Base-by-base conservation (phyloP, 2,888 invertebrate genomes). In the Lasioglossum malachurum region DNA sequence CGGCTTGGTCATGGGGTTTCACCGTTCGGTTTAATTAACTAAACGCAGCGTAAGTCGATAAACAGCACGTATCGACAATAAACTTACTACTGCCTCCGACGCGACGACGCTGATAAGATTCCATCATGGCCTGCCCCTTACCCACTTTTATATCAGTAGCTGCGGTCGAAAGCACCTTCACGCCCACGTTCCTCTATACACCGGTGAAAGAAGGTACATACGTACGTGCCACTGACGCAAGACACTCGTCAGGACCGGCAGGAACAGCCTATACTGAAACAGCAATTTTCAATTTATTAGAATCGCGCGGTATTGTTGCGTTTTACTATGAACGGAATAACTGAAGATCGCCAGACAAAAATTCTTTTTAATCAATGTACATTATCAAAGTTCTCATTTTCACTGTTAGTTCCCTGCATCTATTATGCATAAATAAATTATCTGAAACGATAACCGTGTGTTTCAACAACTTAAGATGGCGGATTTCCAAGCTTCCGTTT, bases 11-110 rank as follows among this genome's bases (percentile, higher is more conserved):
- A 4, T 69, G 69, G 23, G n/a, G 38, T 69, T n/a, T 23, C 69
- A 10, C 69, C 23, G 72, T 79, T 67, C 69, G 71, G 88, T 94
- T 94, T 93, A 94, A 94, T 94, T 94, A 94, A 93, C 91, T 93
- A 93, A 94, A 93, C 87, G 92, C 87, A 87, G 88, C 91, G 87
- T 86, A 84, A 86, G 88, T 87, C 92, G 92, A 94, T 94, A 93
- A 93, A 93, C 89, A 91, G 88, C 92, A 91, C 91, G 92, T 92
- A 93, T 92, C 91, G 89, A 90, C 91, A 88, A 93, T 94, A 94
- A 94, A 94, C 88, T 93, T 91, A 75, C 86, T 74, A 88, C 89
- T 91, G 93, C 91, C 91, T 91, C 92, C 93, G 89, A 91, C 88
- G 87, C 93, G 89, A 91, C 88, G 87, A 88, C 89, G 87, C 90